Evolutionary conservation across 2,888 invertebrate species (phyloP), one percentile per base, ranked within the genome.

Genomic region (Bhutanitis thaidina): DNA sequence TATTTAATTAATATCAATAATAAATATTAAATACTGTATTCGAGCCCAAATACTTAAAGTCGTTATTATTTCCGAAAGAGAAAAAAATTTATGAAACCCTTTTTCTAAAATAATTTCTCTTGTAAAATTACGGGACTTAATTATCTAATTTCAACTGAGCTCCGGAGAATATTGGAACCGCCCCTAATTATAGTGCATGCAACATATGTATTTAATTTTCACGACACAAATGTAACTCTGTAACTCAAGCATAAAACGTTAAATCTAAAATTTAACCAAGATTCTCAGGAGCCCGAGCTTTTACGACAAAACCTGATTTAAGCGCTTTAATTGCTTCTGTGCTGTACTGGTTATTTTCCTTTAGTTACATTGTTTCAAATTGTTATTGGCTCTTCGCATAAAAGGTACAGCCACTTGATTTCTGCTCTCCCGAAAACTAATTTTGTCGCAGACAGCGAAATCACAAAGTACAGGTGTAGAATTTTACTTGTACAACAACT

Each of bases 331-430:
- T 83, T 83, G 72, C 77, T 70, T 74, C 71, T 75, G 77, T 81
- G 78, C 74, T 73, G 76, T 75, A 70, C 72, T 60, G 65, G 71
- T 73, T 76, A 74, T 77, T 78, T 12, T 72, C 68, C n/a, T 82
- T 78, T 67, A 72, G 76, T 75, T 83, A 82, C 80, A 82, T 79
- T 85, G 82, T 83, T 76, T 74, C 68, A 76, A 77, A 74, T 76
- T 77, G 71, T 74, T 80, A 80, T 78, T 75, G 69, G 67, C 69
- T 69, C 71, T 73, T 74, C 69, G 64, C 72, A 66, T 76, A 74
- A 76, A 80, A 77, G 73, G 78, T 76, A 77, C 69, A 65, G 67
- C 69, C 69, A 73, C 71, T 76, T 69, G 61, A 66, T 65, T 66
- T 71, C 62, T 64, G 58, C 58, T 59, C 61, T 58, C 59, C 63